Evolutionary conservation across 1,140 invertebrate species (phyloP).

Genomic region (Chelonus insularis): DNA sequence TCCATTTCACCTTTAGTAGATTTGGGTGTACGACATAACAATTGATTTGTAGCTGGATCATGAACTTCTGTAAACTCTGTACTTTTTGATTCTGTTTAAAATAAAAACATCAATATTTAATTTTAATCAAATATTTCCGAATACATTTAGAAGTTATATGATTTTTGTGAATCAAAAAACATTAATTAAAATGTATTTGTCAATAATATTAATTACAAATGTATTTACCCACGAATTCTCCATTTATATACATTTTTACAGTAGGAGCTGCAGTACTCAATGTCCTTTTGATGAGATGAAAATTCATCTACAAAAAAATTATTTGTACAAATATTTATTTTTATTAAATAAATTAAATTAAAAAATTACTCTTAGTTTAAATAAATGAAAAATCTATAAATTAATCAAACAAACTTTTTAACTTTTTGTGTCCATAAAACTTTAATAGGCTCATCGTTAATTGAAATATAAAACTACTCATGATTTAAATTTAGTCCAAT

Average conservation of each 20-base stretch:
- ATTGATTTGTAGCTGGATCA: slow-evolving; percentile 89
- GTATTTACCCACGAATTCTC: slow-evolving; percentile 75
- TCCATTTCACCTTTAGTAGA: slow-evolving; percentile 91
- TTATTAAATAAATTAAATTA: too few relatives aligned
- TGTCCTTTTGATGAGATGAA: slow-evolving; percentile 31
- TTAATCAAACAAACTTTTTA: too few relatives aligned
- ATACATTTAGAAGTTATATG: not conserved
- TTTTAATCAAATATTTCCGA: not conserved
- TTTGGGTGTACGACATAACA: slow-evolving; percentile 84
- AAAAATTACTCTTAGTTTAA: too few relatives aligned
- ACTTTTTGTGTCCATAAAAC: too few relatives aligned
- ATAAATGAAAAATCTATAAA: too few relatives aligned
- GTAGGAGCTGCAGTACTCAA: slow-evolving; percentile 62
- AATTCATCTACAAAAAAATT: slow-evolving; percentile 37
- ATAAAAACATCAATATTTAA: not conserved
- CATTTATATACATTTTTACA: slow-evolving; percentile 94
- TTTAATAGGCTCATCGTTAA: too few relatives aligned
- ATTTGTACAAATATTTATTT: too few relatives aligned
- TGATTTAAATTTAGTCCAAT: too few relatives aligned
- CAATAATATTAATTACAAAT: slow-evolving; percentile 17
- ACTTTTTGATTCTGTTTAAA: slow-evolving; percentile 79
- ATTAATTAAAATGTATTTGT: slow-evolving; percentile 4
- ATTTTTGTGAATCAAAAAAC: not conserved
- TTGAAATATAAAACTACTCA: too few relatives aligned
- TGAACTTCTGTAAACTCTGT: slow-evolving; percentile 92